These are phyloP conservation scores for Scaptomyza caliginosa DNA, from an alignment of 2,888 invertebrate genomes.

Conservation along the genomic window DNA sequence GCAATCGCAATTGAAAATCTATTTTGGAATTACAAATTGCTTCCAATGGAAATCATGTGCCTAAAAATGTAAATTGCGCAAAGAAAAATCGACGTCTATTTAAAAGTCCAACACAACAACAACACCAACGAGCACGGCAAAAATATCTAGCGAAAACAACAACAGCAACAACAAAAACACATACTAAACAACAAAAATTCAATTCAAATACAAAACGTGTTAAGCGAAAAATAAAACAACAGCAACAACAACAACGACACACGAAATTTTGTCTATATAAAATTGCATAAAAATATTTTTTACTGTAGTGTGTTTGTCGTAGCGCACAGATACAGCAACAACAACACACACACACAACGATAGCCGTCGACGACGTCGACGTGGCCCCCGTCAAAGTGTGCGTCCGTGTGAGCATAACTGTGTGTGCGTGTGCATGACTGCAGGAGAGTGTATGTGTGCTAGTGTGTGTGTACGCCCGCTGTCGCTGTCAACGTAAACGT, in stretches of 20 bases:
- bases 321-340: slow-evolving; percentile 56
- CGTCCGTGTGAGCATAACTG: slow-evolving; percentile 39
- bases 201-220: slow-evolving; percentile 79
- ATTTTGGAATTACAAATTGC: slow-evolving; percentile 71
- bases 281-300: slow-evolving; percentile 80
- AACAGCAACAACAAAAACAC: slow-evolving; percentile 39
- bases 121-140: slow-evolving; percentile 55
- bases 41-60: slow-evolving; percentile 79
- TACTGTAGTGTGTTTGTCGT: slow-evolving; percentile 56
- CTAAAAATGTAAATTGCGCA: slow-evolving; percentile 81
- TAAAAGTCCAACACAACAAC: slow-evolving; percentile 66
- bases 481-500: slow-evolving; percentile 33
- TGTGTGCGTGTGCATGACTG: slow-evolving; percentile 38
- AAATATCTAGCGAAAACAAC: slow-evolving; percentile 62
- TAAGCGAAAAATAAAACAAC: slow-evolving; percentile 65
- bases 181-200: slow-evolving; percentile 51
- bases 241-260: slow-evolving; percentile 57
- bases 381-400: slow-evolving; percentile 65
- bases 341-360: slow-evolving; percentile 57
- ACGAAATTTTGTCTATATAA: slow-evolving; percentile 72
- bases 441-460: slow-evolving; percentile 39
- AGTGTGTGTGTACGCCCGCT: slow-evolving; percentile 54
- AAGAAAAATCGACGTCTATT: slow-evolving; percentile 78
- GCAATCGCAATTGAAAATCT: slow-evolving; percentile 63
- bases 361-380: slow-evolving; percentile 49